These are phyloP conservation scores for Neelides folsomi DNA, from an alignment of 2,888 invertebrate genomes.

Conservation along the genomic window DNA sequence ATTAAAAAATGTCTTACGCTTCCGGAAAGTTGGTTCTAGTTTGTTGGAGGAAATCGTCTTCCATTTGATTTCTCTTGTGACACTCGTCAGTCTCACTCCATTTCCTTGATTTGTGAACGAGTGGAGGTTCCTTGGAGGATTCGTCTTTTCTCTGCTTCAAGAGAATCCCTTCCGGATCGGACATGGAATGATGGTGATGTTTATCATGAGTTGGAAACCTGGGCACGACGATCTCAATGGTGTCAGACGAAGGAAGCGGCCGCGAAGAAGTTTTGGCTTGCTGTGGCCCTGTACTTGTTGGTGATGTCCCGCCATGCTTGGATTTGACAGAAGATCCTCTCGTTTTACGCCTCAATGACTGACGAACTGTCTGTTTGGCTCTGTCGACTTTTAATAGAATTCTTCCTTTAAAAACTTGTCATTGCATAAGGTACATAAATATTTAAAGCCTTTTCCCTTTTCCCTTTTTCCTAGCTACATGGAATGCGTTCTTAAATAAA, in stretches of 20 bases:
- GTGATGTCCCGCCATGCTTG: slow-evolving; percentile 13
- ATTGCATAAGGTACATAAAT: neutral
- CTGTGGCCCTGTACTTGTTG: slow-evolving; percentile 3
- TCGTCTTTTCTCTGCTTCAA: slow-evolving; percentile 1
- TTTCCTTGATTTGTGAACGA: no score
- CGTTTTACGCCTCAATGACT: slow-evolving; percentile 28
- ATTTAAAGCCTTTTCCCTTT: no score
- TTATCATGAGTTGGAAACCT: no score
- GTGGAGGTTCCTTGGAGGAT: no score
- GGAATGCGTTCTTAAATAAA: no score
- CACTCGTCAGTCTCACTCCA: no score
- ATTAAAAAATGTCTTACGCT: neutral
- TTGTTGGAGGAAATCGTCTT: no score
- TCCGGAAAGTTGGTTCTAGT: no score
- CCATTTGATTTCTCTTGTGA: no score
- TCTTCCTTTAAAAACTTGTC: neutral
- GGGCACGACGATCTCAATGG: slow-evolving; percentile 8
- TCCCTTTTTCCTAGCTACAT: no score
- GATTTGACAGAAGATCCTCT: slow-evolving; percentile 18
- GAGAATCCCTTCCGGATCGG: slow-evolving; percentile 3
- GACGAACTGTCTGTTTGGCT: slow-evolving; percentile 42
- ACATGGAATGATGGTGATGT: neutral
- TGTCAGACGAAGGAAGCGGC: slow-evolving; percentile 17
- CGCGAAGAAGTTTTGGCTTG: slow-evolving; percentile 7
- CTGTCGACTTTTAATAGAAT: slow-evolving; percentile 44